Evolutionary conservation across 2,797 vertebrate genomes (phyloP).

Genomic region (Decapterus maruadsi): DNA sequence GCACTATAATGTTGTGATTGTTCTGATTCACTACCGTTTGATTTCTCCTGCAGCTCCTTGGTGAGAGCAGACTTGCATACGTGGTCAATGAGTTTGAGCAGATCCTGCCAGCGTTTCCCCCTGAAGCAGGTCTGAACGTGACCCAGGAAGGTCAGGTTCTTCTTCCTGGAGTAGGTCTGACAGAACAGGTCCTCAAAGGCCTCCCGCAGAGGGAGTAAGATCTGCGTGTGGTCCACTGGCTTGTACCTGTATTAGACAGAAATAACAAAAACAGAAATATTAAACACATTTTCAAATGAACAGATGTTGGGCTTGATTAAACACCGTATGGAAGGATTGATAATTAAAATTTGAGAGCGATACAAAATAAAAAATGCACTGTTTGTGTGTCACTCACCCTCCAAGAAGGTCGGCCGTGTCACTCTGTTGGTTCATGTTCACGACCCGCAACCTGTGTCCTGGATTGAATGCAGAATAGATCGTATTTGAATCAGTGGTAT

Average conservation of each 20-base stretch:
- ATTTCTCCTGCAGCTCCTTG: conserved; percentile 87
- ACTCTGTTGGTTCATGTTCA: conserved; percentile 99
- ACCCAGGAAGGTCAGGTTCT: conserved; percentile 96
- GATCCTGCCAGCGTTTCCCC: conserved; percentile 95
- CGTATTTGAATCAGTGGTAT: not conserved
- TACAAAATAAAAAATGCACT: too few relatives aligned
- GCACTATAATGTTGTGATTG: rapidly evolving
- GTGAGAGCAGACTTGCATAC: conserved; percentile 92
- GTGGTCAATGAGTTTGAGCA: conserved; percentile 97
- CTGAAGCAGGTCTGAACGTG: conserved; percentile 97
- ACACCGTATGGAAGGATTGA: too few relatives aligned
- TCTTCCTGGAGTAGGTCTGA: conserved; percentile 96
- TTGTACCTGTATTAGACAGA: conserved; percentile 88
- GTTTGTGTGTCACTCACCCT: conserved; percentile 86
- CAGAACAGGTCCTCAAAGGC: conserved; percentile 96
- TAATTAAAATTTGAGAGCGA: too few relatives aligned
- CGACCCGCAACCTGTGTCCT: conserved; percentile 92
- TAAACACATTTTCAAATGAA: too few relatives aligned
- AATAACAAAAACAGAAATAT: too few relatives aligned
- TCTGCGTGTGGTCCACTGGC: conserved; percentile 94
- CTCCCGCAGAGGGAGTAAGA: conserved; percentile 94
- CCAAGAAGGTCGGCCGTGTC: conserved; percentile 96
- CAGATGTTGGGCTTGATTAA: not conserved
- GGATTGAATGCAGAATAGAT: conserved; percentile 24
- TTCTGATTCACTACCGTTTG: conserved; percentile 72